These are phyloP conservation scores for Drosophila ercepeae DNA, from an alignment of 1,140 invertebrate genomes.

Conservation along the genomic window DNA sequence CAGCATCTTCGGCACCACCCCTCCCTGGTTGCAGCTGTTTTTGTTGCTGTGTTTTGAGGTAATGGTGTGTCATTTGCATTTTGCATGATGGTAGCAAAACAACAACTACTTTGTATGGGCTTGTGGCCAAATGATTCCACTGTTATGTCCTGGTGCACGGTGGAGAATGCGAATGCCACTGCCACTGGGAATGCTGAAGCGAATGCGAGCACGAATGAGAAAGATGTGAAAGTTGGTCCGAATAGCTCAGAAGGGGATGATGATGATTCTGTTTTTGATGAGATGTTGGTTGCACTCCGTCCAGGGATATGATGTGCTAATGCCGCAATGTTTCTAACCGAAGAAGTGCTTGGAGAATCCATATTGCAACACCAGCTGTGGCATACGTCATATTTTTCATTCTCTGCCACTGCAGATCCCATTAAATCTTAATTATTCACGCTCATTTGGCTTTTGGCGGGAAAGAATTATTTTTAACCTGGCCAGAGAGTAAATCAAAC, in stretches of 20 bases:
- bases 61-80: slow-evolving; percentile 79
- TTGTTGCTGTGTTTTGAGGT: slow-evolving; percentile 36
- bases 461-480: slow-evolving; percentile 29
- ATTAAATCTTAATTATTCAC: slow-evolving; percentile 47
- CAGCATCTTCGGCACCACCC: slow-evolving; percentile 31
- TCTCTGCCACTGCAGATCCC: slow-evolving; percentile 4
- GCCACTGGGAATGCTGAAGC: background rate
- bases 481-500: slow-evolving; percentile 24
- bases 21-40: slow-evolving; percentile 13
- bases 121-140: slow-evolving; percentile 26
- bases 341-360: background rate
- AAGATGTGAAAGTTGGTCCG: slow-evolving; percentile 16
- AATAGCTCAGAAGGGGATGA: slow-evolving; percentile 23
- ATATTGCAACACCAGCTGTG: background rate
- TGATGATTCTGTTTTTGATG: slow-evolving; percentile 4
- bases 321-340: slow-evolving; percentile 12
- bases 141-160: slow-evolving; percentile 1
- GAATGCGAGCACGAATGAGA: background rate
- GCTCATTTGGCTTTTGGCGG: slow-evolving; percentile 13
- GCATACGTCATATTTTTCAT: slow-evolving; percentile 10
- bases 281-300: slow-evolving; percentile 18
- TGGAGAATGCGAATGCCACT: slow-evolving; percentile 17
- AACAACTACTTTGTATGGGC: slow-evolving; percentile 23
- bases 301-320: slow-evolving; percentile 40
- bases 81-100: slow-evolving; percentile 51